Percentiles rank a stretch among this genome's conserved stretches.
phyloP scores from a whole-genome alignment of 2,113 vertebrate species.

The Argyrosomus japonicus region DNA sequence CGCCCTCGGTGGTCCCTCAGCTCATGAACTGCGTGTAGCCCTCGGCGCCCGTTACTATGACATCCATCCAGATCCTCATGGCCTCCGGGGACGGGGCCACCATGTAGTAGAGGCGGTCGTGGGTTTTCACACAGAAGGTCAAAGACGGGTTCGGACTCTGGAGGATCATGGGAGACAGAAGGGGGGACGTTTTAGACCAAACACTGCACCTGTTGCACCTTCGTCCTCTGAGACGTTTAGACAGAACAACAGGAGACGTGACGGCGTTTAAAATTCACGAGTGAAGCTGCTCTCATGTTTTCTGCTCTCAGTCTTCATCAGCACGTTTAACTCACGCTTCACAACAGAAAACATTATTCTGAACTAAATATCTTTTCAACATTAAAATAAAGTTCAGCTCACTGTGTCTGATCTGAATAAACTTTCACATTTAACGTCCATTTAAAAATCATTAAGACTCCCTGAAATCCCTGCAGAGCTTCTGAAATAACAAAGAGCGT shows the following conservation, averaged over 20 bases:
- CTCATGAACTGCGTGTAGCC: constrained; percentile 97
- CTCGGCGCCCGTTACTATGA: constrained; percentile 95
- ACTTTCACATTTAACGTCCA: background rate
- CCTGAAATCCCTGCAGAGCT: background rate
- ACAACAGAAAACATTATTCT: too few species aligned
- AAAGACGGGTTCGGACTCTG: constrained; percentile 94
- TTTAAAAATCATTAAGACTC: background rate
- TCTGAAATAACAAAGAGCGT: background rate
- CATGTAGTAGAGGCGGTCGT: constrained; percentile 97
- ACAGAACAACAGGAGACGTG: constrained; percentile 8
- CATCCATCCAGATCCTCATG: constrained; percentile 92
- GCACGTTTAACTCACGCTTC: too few species aligned
- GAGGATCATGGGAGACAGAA: constrained; percentile 19
- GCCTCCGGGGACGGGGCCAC: constrained; percentile 95
- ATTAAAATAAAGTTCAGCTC: too few species aligned
- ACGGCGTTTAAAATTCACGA: background rate
- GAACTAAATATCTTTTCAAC: too few species aligned
- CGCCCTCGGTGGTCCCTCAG: constrained; percentile 76
- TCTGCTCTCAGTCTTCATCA: too few species aligned
- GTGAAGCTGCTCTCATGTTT: too few species aligned
- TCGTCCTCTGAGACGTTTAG: constrained; percentile 26
- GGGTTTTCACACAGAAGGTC: constrained; percentile 98
- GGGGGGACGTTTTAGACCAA: constrained; percentile 15
- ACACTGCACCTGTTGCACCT: constrained; percentile 57
- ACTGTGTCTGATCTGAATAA: too few species aligned